Base-by-base conservation (phyloP, 2,888 invertebrate species). In the Rhingia rostrata region DNA sequence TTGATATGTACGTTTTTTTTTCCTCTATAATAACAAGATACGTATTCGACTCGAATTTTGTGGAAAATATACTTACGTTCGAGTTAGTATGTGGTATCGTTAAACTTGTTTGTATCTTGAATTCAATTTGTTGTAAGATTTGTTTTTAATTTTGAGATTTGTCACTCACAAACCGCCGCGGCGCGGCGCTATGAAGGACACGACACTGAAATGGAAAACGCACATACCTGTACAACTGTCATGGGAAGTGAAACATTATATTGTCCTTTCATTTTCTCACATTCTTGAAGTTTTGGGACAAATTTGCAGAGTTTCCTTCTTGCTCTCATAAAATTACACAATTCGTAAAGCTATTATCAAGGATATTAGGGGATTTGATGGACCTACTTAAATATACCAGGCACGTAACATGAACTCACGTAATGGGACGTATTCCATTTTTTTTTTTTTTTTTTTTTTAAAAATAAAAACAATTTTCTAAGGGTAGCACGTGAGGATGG, bases 281-380 rank as follows among this genome's bases (percentile, higher is more conserved):
- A 60, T 64, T 45, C 10, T 66, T 53, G 39, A 39, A 14, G 39
- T 22, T 49, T 70, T 14, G 22, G 58, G 32, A 39, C 39, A 12
- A 32, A 30, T 30, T 45, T 35, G 4, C 7, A 30, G 37, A 14
- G 49, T 32, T 9, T 53, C 30, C 10, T 0, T 30, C 14, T 47
- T 7, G 9, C 35, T 14, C 4, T 5, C 33, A 4, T 6, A 47
- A 39, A 9, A 6, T 14, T 6, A 22, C 7, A 10, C 22, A 22
- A 22, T 6, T 7, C 47, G 37, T 4, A 30, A 49, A 72, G 56
- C 58, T 72, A 66, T 78, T 61, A 60, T 67, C 82, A 78, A 75
- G 64, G 82, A 78, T 67, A 73, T 67, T 61, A 49, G 45, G 53
- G 43, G 53, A 81, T 81, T 81, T 81, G 64, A 77, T 70, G 70